Evolutionary conservation across 2,888 invertebrate genomes (phyloP).

Genomic region (Panzeria rudis): DNA sequence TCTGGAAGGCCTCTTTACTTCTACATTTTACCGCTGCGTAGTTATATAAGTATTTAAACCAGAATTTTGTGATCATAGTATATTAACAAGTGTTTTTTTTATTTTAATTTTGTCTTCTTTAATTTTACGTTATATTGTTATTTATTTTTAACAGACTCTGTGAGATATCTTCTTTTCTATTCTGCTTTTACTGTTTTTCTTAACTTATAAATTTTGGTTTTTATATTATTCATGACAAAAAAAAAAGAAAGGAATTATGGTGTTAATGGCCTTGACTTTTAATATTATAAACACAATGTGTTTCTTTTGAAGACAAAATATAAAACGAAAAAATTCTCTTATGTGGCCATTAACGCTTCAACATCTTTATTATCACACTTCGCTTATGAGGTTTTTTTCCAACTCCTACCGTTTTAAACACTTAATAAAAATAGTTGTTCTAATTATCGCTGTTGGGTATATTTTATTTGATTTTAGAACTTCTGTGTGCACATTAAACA

Average conservation of each 20-base stretch:
- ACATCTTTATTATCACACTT: not conserved
- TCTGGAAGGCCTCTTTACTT: no score
- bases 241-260: constrained; percentile 42
- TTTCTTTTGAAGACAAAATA: not conserved
- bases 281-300: no score
- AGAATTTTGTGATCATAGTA: not conserved
- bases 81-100: constrained; percentile 12
- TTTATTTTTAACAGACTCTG: not conserved
- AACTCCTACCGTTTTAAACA: not conserved
- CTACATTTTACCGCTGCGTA: no score
- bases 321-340: not conserved
- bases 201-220: not conserved
- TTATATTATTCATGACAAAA: not conserved
- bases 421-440: no score
- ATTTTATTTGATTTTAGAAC: no score
- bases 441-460: no score
- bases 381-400: not conserved
- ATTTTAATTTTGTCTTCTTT: not conserved
- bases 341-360: not conserved
- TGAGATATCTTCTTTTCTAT: not conserved
- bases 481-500: no score
- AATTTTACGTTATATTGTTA: not conserved
- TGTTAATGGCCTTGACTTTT: constrained; percentile 70
- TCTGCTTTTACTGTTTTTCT: not conserved
- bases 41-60: not conserved